Evolutionary conservation across 2,113 vertebrate genomes (phyloP).

Genomic region (Aegotheles bennettii): DNA sequence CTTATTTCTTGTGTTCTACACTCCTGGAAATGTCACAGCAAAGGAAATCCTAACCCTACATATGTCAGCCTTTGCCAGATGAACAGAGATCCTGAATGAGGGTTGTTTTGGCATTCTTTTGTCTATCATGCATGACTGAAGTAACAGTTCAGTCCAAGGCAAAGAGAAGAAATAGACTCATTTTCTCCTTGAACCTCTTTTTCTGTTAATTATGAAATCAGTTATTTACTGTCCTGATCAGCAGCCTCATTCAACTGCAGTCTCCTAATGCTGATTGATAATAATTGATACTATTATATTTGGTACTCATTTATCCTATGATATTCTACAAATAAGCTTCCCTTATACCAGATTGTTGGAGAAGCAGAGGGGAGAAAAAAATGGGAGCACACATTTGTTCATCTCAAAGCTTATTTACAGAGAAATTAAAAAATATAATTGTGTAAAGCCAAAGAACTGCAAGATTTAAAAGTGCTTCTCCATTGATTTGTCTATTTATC

Average conservation of each 20-base stretch:
- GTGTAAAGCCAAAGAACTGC: background rate
- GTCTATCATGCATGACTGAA: background rate
- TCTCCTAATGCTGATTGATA: background rate
- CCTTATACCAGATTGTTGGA: background rate
- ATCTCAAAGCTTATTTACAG: background rate
- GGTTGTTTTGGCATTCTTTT: background rate
- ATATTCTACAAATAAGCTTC: background rate
- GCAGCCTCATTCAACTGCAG: background rate
- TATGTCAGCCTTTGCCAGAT: slow-evolving; percentile 49
- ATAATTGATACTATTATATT: background rate
- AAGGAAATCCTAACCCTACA: slow-evolving; percentile 66
- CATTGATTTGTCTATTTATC: background rate
- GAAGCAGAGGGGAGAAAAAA: background rate
- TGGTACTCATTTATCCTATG: background rate
- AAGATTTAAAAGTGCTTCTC: background rate
- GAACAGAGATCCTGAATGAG: background rate
- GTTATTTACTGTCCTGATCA: slow-evolving; percentile 58
- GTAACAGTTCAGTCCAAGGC: background rate
- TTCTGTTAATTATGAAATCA: slow-evolving; percentile 61
- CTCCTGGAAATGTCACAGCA: slow-evolving; percentile 67
- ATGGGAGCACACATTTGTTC: background rate
- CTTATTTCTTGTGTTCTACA: slow-evolving; percentile 62
- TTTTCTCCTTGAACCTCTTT: background rate
- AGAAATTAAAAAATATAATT: background rate
- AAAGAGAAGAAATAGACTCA: background rate